Base-by-base conservation (phyloP, 1,140 invertebrate species). In the Lucilia sericata region DNA sequence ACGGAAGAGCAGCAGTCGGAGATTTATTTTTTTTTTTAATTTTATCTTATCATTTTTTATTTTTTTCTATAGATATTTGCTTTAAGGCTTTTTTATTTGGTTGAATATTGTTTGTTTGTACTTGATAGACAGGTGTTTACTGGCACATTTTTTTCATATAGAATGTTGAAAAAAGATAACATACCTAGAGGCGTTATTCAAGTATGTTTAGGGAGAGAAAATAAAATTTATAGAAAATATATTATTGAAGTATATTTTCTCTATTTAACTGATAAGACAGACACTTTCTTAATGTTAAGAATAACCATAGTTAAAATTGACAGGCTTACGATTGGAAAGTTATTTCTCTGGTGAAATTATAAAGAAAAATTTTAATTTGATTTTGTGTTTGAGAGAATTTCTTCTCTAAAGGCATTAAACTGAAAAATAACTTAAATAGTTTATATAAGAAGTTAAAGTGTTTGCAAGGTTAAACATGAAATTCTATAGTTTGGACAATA, bases 91-190 rank as follows among this genome's bases (percentile, higher is more conserved):
- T 70, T 42, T 55, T 55, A 55, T 55, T 55, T 55, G 51, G 55
- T 2, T 4, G 19, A 21, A 21, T 10, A 19, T 70, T 70, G 10
- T 70, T 70, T 70, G 9, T 70, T 70, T 21, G 65, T n/a, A 70
- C 55, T 19, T 70, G 65, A 70, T 70, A 70, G 65, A 70, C 65
- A 70, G 65, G 65, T 70, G 65, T 70, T 70, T 70, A 70, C 65
- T 70, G 19, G 65, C 9, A 70, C 5, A 10, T 9, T 21, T 70
- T 21, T 21, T 25, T 10, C 19, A n/a, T 5, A 60, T 14, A 60
- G 55, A 42, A 1, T 7, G n/a, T n/a, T n/a, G n/a, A n/a, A n/a
- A n/a, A n/a, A 70, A 7, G 9, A 70, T 19, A 70, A 12, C 65
- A 70, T 70, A 25, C 65, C 65, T 70, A 25, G 21, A 70, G 65